Percentiles rank a stretch among this genome's conserved stretches.
These are phyloP conservation scores for Eupelmus urozonus DNA, from an alignment of 2,888 invertebrate species.

Conservation along the genomic window DNA sequence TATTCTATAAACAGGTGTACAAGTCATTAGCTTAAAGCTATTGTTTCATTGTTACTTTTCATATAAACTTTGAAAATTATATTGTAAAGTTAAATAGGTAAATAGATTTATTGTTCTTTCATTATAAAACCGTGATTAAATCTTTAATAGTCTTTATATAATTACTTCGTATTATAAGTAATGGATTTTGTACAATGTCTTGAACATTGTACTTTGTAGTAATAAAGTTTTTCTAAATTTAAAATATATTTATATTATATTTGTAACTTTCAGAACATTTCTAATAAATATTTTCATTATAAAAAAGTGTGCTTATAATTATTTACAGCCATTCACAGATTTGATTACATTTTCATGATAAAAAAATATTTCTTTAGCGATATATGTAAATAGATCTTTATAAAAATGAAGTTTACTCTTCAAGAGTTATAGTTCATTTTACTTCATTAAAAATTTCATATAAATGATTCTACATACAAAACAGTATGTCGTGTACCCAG, in stretches of 20 bases:
- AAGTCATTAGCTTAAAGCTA: constrained; percentile 35
- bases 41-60: constrained; percentile 54
- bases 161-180: constrained; percentile 51
- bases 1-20: constrained; percentile 8
- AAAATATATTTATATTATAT: constrained; percentile 49
- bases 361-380: no score
- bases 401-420: not conserved
- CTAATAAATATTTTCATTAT: constrained; percentile 60
- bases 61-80: constrained; percentile 46
- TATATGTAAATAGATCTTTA: not conserved
- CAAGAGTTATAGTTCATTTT: no score
- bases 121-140: constrained; percentile 35
- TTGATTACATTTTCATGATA: no score
- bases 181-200: constrained; percentile 49
- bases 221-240: constrained; percentile 51
- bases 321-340: not conserved
- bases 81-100: constrained; percentile 55
- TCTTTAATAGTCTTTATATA: constrained; percentile 42
- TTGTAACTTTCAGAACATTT: constrained; percentile 46
- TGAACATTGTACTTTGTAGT: constrained; percentile 47
- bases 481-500: no score
- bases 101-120: constrained; percentile 54
- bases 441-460: no score
- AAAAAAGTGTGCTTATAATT: constrained; percentile 12
- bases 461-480: no score